These are phyloP conservation scores for Psittacula echo DNA, from an alignment of 2,797 vertebrate species.

Conservation along the genomic window DNA sequence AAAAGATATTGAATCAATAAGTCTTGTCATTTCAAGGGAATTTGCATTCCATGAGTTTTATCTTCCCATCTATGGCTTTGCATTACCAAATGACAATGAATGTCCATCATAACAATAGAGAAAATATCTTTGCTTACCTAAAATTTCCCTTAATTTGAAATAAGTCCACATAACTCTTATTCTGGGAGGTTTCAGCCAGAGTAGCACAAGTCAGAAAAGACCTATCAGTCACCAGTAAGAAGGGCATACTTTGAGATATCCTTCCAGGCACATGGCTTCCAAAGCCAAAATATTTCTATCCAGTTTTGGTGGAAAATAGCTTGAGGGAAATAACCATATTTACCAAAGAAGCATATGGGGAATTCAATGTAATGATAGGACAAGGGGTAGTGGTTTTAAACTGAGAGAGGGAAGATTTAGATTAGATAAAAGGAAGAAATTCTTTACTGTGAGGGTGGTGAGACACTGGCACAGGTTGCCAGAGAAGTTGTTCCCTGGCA, in stretches of 20 bases:
- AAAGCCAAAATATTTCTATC: not conserved
- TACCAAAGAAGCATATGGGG: not conserved
- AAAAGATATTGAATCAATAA: slow-evolving; percentile 26
- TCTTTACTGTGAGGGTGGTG: not conserved
- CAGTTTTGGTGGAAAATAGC: not conserved
- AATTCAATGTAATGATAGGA: not conserved
- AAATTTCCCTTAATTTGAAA: slow-evolving; percentile 16
- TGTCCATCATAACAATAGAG: slow-evolving; percentile 5
- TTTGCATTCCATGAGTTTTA: slow-evolving; percentile 16
- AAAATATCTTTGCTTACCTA: not conserved
- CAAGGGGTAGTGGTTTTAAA: not conserved
- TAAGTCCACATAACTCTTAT: not conserved
- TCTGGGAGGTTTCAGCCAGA: not conserved
- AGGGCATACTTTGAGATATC: not conserved
- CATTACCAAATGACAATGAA: slow-evolving; percentile 13
- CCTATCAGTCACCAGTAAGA: not conserved
- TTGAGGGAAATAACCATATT: not conserved
- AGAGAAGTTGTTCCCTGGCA: not conserved
- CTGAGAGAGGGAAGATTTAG: not conserved
- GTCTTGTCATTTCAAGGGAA: slow-evolving; percentile 4
- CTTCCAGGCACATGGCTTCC: not conserved
- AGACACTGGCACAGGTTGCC: not conserved
- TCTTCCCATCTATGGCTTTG: slow-evolving; percentile 9
- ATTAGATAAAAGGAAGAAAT: not conserved
- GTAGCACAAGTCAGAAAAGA: not conserved